Evolutionary conservation across 2,797 vertebrate species (phyloP).

Genomic region (Oreochromis mossambicus): DNA sequence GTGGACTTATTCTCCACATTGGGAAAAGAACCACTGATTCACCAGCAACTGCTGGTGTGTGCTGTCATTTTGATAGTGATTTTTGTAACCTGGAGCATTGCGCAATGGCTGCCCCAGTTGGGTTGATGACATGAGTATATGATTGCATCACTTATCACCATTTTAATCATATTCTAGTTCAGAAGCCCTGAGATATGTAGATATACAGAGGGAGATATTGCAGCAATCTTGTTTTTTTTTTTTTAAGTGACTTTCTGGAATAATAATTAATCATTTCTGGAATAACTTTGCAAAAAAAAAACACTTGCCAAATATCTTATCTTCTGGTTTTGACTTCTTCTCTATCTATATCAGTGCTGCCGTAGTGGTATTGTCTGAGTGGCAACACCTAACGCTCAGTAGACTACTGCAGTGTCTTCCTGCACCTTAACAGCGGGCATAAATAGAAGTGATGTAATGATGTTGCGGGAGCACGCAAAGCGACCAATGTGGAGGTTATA

Average conservation of each 20-base stretch:
- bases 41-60: too few species aligned
- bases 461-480: background rate
- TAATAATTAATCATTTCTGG: background rate
- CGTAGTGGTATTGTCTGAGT: background rate
- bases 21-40: too few species aligned
- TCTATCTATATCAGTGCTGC: background rate
- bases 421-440: background rate
- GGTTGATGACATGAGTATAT: background rate
- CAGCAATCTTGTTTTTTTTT: background rate
- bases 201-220: background rate
- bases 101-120: background rate
- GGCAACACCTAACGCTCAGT: background rate
- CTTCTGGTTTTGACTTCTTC: background rate
- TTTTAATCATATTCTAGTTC: background rate
- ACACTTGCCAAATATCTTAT: background rate
- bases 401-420: background rate
- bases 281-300: background rate
- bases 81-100: background rate
- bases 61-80: background rate
- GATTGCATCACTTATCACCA: background rate
- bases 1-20: too few species aligned
- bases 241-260: background rate
- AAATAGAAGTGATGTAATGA: background rate
- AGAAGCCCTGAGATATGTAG: background rate
- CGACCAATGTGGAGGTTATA: background rate